phyloP scores from a whole-genome alignment of 2,888 invertebrate species.

The Clunio marinus region DNA sequence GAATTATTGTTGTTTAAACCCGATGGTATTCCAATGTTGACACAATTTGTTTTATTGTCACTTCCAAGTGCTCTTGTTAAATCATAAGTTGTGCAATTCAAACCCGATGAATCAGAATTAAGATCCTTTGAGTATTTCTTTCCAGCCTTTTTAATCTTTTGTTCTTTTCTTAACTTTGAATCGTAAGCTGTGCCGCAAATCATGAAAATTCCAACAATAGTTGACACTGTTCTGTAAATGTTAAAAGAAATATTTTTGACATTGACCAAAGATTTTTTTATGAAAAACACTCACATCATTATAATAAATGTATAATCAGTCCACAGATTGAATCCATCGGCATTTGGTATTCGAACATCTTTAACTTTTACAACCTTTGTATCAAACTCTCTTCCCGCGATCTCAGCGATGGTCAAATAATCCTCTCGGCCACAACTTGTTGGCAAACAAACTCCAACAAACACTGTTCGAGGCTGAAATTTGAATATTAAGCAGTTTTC shows the following conservation, averaged over 20 bases:
- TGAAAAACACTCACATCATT: constrained; percentile 57
- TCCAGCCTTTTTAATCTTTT: constrained; percentile 43
- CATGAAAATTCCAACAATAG: constrained; percentile 56
- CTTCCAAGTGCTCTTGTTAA: constrained; percentile 49
- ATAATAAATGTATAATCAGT: constrained; percentile 68
- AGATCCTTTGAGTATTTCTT: constrained; percentile 43
- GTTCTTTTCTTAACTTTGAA: constrained; percentile 50
- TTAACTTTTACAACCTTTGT: constrained; percentile 57
- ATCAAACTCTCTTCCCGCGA: constrained; percentile 53
- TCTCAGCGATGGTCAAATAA: constrained; percentile 57
- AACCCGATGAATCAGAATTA: constrained; percentile 51
- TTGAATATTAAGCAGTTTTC: constrained; percentile 30
- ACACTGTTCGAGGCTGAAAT: constrained; percentile 63
- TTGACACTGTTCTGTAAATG: constrained; percentile 55
- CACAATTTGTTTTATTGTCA: constrained; percentile 45
- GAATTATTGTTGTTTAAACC: constrained; percentile 55
- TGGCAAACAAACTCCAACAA: constrained; percentile 73
- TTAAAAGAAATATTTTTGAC: neutral
- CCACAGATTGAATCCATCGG: constrained; percentile 61
- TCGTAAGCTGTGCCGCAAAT: constrained; percentile 68
- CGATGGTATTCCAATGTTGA: constrained; percentile 51
- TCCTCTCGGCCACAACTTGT: constrained; percentile 61
- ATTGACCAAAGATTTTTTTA: neutral
- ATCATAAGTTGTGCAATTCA: constrained; percentile 53
- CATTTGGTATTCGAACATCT: constrained; percentile 65